phyloP scores from a whole-genome alignment of 2,888 invertebrate genomes.

The Pterobdella sp. region DNA sequence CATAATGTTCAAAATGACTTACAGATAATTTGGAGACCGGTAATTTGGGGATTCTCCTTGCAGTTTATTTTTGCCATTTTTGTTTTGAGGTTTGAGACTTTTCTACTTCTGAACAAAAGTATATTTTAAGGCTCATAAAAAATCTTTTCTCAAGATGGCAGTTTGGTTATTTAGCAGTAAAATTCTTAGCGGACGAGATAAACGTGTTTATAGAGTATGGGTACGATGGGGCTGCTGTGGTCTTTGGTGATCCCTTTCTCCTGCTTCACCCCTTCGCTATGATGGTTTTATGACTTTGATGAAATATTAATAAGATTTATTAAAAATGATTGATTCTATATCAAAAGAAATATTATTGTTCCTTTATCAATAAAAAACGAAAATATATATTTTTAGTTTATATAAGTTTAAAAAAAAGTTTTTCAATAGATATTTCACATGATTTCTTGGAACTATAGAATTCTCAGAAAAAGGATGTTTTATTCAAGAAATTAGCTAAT shows the following conservation, averaged over 20 bases:
- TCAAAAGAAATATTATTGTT: too few relatives aligned
- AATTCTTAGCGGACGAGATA: constrained; percentile 63
- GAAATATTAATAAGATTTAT: too few relatives aligned
- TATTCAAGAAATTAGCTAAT: too few relatives aligned
- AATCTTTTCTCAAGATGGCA: constrained; percentile 59
- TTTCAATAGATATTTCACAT: too few relatives aligned
- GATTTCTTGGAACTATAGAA: too few relatives aligned
- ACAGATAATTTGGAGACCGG: constrained; percentile 62
- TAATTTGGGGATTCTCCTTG: constrained; percentile 68
- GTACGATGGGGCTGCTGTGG: constrained; percentile 71
- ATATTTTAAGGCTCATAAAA: not conserved
- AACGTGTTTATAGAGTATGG: constrained; percentile 72
- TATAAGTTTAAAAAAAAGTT: too few relatives aligned
- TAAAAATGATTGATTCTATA: too few relatives aligned
- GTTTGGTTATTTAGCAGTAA: constrained; percentile 65
- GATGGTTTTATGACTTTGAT: too few relatives aligned
- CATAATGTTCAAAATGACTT: constrained; percentile 10
- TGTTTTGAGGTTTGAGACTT: constrained; percentile 58
- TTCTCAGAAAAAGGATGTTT: too few relatives aligned
- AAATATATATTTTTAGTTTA: too few relatives aligned
- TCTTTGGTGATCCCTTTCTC: constrained; percentile 60
- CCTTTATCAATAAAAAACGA: too few relatives aligned
- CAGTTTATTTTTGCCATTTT: constrained; percentile 78
- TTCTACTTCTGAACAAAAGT: too few relatives aligned
- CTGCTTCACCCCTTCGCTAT: constrained; percentile 69